Base-by-base conservation (phyloP, 2,888 invertebrate species). In the Molanna angustata region DNA sequence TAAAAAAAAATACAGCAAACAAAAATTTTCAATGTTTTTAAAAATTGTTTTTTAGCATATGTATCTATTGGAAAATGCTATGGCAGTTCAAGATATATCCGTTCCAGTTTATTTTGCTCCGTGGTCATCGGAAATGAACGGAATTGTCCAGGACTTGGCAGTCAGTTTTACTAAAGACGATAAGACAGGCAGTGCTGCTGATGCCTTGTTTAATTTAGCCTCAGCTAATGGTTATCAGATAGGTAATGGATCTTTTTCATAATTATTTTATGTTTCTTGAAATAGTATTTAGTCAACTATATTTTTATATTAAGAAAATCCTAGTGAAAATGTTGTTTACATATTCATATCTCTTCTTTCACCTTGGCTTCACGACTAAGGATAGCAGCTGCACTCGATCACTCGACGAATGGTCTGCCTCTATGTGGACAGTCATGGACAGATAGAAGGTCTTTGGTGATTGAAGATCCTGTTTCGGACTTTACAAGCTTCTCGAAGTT, bases 181-280 rank as follows among this genome's bases (percentile, higher is more conserved):
- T 58, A 86, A 73, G 71, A 83, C 69, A 0, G 83, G 83, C 32
- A 89, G 93, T 0, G 94, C 93, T 0, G 72, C 89, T 9, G 87
- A 90, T 66, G 92, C 92, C 4, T 78, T 96, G 69, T 72, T 94
- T 53, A 87, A 87, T 65, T 86, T 91, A 11, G 85, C 95, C n/a
- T 88, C 92, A 14, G 94, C 93, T 0, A 95, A 94, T 76, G 95
- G 96, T 7, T 96, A 94, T 73, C 96, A 96, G 73, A 85, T 94
- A 65, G 76, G 76, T 77, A 59, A 65, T 66, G 51, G 27, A 9
- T 14, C 6, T 9, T 9, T 7, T 48, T 16, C 19, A 16, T 48
- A 3, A 18, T 22, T 20, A 27, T 44, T 6, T 44, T 13, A n/a
- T 44, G 2, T 17, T 18, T 39, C 17, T 6, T 39, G 6, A 40